Conservation (phyloP, 1,140 invertebrate genomes). For the Panagrolaimus sp. region DNA sequence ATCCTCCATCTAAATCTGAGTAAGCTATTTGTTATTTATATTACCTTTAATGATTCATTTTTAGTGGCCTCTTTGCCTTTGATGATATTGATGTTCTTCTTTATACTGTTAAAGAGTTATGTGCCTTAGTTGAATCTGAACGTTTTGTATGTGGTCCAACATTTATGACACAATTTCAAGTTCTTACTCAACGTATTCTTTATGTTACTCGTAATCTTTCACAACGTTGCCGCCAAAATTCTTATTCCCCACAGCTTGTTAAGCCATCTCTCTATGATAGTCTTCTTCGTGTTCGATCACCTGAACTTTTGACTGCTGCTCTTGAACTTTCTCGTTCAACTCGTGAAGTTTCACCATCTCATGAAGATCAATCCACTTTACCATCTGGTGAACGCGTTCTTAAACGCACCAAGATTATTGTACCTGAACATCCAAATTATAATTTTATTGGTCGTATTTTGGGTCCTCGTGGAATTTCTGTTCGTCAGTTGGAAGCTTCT, state of each 20-base stretch:
- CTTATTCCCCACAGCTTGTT: not conserved
- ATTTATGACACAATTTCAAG: not conserved
- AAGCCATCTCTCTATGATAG: not conserved
- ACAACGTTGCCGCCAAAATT: not conserved
- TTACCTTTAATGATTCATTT: too few relatives aligned
- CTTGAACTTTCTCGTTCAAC: not conserved
- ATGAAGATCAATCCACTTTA: not conserved
- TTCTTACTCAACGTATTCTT: not conserved
- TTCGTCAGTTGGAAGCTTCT: slow-evolving; percentile 97
- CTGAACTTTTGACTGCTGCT: not conserved
- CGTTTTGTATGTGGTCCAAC: not conserved
- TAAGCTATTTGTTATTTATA: too few relatives aligned
- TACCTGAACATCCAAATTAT: slow-evolving; percentile 30
- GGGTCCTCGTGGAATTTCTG: slow-evolving; percentile 96
- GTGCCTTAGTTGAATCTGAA: slow-evolving; percentile 1
- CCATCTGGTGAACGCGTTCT: not conserved
- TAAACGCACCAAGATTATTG: not conserved
- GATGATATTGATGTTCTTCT: slow-evolving; percentile 1
- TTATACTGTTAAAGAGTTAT: not conserved
- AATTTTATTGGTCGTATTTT: slow-evolving; percentile 99
- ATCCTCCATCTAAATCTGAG: too few relatives aligned
- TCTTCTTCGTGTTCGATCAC: not conserved
- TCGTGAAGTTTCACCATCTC: too few relatives aligned
- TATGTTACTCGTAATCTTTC: not conserved
- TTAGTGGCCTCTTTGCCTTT: not conserved